These are phyloP conservation scores for Antigone vipio DNA, from an alignment of 2,113 vertebrate species.

Conservation along the genomic window DNA sequence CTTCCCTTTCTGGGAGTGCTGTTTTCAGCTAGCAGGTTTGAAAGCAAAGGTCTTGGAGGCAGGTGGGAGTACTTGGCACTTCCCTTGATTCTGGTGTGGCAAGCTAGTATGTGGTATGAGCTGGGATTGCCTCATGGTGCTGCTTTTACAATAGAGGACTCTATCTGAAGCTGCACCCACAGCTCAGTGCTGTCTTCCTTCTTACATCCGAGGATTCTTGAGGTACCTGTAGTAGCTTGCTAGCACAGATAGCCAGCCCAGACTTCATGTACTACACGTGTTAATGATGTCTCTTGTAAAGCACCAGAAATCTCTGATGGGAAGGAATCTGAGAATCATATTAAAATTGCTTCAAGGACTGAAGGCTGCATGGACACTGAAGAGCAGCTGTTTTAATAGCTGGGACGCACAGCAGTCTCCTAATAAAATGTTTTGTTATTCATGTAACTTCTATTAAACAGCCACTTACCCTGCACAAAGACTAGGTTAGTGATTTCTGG, in stretches of 20 bases:
- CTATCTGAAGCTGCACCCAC: not conserved
- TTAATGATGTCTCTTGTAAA: not conserved
- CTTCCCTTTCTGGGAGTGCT: not conserved
- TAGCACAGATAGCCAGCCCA: not conserved
- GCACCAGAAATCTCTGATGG: not conserved
- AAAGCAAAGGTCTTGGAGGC: not conserved
- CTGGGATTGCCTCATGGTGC: not conserved
- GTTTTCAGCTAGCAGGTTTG: not conserved
- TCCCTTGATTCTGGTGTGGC: not conserved
- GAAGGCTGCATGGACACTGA: not conserved
- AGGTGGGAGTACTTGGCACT: not conserved
- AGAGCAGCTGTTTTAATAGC: not conserved
- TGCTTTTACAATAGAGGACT: not conserved
- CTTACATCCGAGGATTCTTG: not conserved
- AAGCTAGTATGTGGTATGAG: not conserved
- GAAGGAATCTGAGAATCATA: not conserved
- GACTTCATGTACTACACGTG: too few relatives aligned
- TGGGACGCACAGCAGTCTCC: accelerated
- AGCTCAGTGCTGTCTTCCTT: not conserved
- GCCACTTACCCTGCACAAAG: not conserved
- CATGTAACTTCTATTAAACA: not conserved
- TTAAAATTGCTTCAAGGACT: not conserved
- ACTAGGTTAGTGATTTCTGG: not conserved
- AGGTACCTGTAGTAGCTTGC: not conserved
- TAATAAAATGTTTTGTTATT: not conserved